A percentile compares a stretch with the other conserved stretches of the same genome.
These are phyloP conservation scores for Tipula confusa DNA, from an alignment of 2,888 invertebrate species.

Conservation along the genomic window DNA sequence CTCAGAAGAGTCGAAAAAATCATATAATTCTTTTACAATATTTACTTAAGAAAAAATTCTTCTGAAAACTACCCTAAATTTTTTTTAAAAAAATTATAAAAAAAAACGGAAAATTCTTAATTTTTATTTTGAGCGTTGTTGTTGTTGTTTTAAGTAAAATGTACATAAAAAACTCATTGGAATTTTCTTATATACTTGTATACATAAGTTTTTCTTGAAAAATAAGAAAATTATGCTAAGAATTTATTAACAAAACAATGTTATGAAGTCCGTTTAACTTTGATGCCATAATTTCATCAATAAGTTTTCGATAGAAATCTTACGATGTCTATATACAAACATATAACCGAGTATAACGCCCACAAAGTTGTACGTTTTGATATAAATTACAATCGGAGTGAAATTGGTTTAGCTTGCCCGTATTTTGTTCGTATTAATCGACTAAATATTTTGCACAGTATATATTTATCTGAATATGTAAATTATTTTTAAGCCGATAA, in stretches of 20 bases:
- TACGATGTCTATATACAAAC: too few relatives aligned
- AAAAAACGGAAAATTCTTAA: not conserved
- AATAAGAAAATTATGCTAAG: not conserved
- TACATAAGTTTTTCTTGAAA: not conserved
- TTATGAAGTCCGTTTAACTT: not conserved
- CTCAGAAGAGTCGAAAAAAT: not conserved
- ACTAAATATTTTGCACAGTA: not conserved
- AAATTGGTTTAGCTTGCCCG: not conserved
- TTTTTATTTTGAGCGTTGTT: not conserved
- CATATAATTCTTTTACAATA: not conserved
- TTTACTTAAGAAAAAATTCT: slow-evolving; percentile 1
- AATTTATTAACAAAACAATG: not conserved
- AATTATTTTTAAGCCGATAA: not conserved
- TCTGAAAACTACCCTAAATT: slow-evolving; percentile 3
- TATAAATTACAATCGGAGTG: not conserved
- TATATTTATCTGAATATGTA: not conserved
- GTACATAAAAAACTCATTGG: not conserved
- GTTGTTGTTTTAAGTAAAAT: not conserved
- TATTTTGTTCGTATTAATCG: not conserved
- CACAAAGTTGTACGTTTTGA: not conserved
- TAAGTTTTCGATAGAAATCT: too few relatives aligned
- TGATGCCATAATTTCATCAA: not conserved
- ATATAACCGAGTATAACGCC: too few relatives aligned
- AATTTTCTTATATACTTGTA: not conserved
- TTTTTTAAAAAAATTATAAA: not conserved